Evolutionary conservation across 2,888 invertebrate species (phyloP).

Genomic region (Ormyrus labotus): DNA sequence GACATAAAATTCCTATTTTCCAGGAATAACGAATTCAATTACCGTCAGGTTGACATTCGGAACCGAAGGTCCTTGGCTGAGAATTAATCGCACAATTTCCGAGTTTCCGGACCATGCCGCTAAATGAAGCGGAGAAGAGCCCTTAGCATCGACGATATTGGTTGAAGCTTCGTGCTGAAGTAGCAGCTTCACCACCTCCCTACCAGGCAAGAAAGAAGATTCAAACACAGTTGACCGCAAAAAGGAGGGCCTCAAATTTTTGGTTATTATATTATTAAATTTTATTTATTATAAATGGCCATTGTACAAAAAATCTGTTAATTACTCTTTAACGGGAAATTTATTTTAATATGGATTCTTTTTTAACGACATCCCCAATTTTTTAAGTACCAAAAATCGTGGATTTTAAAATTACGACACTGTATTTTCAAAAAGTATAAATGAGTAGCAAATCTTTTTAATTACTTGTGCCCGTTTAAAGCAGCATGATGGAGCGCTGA

Average conservation of each 20-base stretch:
- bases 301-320: no score
- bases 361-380: no score
- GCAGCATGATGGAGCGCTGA: conserved; percentile 96
- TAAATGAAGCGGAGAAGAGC: conserved; percentile 93
- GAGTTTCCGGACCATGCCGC: conserved; percentile 96
- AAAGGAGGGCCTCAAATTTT: no score
- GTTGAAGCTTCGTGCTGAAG: conserved; percentile 92
- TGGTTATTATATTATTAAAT: no score
- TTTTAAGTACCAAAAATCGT: no score
- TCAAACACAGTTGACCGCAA: no score
- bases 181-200: conserved; percentile 90
- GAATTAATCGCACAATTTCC: conserved; percentile 89
- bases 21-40: conserved; percentile 69
- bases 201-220: conserved; percentile 70
- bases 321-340: no score
- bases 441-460: conserved; percentile 55
- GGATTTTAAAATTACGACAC: background rate
- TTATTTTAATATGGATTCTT: no score
- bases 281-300: no score
- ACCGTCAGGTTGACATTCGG: conserved; percentile 92
- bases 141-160: conserved; percentile 91
- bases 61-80: conserved; percentile 88
- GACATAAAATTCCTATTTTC: background rate
- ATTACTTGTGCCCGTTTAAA: conserved; percentile 93
- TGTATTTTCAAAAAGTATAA: no score